A percentile compares a stretch with the other conserved stretches of the same genome.
phyloP scores from a whole-genome alignment of 2,888 invertebrate species.

The Podabrus alpinus region DNA sequence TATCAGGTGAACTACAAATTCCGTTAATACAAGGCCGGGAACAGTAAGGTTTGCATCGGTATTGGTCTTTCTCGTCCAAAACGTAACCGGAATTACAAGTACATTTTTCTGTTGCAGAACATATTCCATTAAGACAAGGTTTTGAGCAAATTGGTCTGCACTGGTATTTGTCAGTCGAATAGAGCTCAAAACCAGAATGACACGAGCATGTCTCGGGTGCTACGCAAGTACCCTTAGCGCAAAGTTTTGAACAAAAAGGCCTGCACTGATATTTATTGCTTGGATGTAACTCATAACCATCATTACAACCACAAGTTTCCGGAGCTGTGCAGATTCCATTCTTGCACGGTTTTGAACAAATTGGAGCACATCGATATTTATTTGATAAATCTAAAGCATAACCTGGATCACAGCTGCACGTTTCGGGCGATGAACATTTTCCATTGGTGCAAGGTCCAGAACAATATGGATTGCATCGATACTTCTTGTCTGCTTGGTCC shows the following conservation, averaged over 20 bases:
- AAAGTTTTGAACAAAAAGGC: conserved; percentile 46
- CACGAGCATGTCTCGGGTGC: conserved; percentile 49
- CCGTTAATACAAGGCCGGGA: conserved; percentile 35
- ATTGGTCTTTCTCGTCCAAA: background rate
- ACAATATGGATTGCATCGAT: conserved; percentile 40
- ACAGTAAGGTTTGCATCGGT: conserved; percentile 34
- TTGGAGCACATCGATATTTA: conserved; percentile 31
- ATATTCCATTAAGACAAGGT: conserved; percentile 18
- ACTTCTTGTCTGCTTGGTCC: background rate
- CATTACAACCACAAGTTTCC: conserved; percentile 33
- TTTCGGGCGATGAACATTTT: conserved; percentile 18
- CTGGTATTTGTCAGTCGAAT: conserved; percentile 30
- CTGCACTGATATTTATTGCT: conserved; percentile 42
- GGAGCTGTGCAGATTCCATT: conserved; percentile 50
- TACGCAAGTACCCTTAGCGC: conserved; percentile 34
- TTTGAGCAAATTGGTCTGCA: conserved; percentile 20
- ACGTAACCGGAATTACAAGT: conserved; percentile 13
- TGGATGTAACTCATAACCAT: conserved; percentile 24
- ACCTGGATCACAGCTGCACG: conserved; percentile 19
- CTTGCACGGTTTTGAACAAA: conserved; percentile 47
- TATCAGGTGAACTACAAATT: conserved; percentile 35
- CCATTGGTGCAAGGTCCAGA: conserved; percentile 30
- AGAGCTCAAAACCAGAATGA: conserved; percentile 15
- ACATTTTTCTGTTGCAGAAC: conserved; percentile 40
- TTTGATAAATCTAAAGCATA: conserved; percentile 3